Evolutionary conservation across 1,140 invertebrate genomes (phyloP).

Genomic region (Atta texana): DNA sequence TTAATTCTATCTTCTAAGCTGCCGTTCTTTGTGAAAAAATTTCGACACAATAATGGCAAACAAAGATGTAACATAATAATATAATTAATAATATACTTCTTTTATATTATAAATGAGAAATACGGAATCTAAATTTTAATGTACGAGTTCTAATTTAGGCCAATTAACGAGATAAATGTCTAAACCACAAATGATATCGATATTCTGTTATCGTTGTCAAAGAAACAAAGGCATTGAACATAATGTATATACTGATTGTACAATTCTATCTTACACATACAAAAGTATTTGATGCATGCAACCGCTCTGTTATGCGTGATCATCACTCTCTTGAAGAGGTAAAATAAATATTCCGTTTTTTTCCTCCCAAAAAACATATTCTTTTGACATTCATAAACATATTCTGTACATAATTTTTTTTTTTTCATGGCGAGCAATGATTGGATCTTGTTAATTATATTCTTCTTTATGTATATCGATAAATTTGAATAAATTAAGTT

Average conservation of each 20-base stretch:
- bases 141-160: neutral
- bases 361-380: neutral
- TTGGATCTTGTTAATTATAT: neutral
- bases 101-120: conserved; percentile 2
- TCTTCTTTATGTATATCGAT: neutral
- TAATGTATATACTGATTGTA: conserved; percentile 34
- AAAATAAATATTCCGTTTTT: conserved; percentile 16
- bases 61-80: neutral
- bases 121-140: neutral
- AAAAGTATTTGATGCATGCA: conserved; percentile 2
- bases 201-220: conserved; percentile 7
- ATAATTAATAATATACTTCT: conserved; percentile 10
- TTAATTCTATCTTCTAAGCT: conserved; percentile 16
- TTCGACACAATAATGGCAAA: neutral
- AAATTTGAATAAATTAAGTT: neutral
- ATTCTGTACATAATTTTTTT: neutral
- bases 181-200: neutral
- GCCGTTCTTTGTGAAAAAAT: conserved; percentile 25
- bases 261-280: conserved; percentile 23
- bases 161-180: neutral
- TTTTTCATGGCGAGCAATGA: neutral
- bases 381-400: neutral
- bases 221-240: neutral
- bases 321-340: conserved; percentile 61
- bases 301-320: conserved; percentile 66